These are phyloP conservation scores for Ctenomys sociabilis DNA, from an alignment of 2,113 vertebrate species.

Conservation along the genomic window DNA sequence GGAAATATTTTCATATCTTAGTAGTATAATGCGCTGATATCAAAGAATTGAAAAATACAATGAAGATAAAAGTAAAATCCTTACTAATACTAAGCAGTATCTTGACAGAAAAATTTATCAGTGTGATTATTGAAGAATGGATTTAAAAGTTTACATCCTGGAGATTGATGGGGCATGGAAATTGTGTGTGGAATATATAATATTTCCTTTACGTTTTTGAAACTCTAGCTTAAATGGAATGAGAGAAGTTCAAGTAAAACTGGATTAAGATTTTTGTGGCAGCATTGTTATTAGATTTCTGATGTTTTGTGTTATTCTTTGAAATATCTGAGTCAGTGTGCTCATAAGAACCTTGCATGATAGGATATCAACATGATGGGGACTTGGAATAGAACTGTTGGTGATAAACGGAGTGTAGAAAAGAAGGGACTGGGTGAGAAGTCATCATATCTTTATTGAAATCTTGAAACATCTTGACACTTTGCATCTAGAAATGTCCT, in stretches of 20 bases:
- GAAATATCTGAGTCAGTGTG: neutral
- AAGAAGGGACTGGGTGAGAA: neutral
- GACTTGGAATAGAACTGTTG: neutral
- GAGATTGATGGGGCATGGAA: neutral
- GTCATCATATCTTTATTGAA: neutral
- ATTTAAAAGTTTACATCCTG: neutral
- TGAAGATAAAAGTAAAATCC: neutral
- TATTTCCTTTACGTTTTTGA: conserved; percentile 15
- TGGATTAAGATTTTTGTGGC: neutral
- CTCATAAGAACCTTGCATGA: neutral
- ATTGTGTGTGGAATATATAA: neutral
- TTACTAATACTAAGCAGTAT: neutral
- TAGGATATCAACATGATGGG: neutral
- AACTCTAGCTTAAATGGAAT: conserved; percentile 19
- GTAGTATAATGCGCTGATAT: neutral
- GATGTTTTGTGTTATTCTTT: neutral
- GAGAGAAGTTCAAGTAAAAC: neutral
- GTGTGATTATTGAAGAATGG: neutral
- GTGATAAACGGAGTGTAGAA: neutral
- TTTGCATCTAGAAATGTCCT: neutral
- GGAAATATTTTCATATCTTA: neutral
- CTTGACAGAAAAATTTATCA: neutral
- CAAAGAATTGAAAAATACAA: neutral
- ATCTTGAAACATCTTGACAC: neutral
- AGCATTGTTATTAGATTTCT: neutral